Base-by-base conservation (phyloP, 2,797 vertebrate species). In the Rhynchonycteris naso region DNA sequence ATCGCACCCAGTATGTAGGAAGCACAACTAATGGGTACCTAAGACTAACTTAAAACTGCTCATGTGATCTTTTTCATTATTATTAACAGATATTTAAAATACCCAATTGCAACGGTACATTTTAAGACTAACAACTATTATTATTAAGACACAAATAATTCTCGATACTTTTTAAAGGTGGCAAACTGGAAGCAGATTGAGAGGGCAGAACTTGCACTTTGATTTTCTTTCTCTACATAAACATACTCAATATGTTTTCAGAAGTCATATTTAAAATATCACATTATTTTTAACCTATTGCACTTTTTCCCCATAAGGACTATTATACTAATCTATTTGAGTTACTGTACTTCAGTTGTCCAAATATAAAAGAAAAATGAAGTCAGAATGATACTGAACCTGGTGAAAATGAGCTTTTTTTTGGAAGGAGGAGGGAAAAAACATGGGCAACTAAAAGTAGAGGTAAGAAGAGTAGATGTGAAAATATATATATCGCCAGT, bases 341-440 rank as follows among this genome's bases (percentile, higher is more conserved):
- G n/a, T 61, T 92, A 88, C 19, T 59, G 43, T 54, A 79, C 21
- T 82, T 91, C n/a, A 86, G 47, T 71, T 95, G 93, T 97, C 63
- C 75, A 76, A 94, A 92, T 66, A 3, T 90, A 50, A 91, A 96
- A 33, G 28, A 47, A 88, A 95, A 93, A 83, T 43, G 68, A 95
- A 79, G 43, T 38, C 86, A 72, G 15, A 93, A 59, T 74, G 75
- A 83, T 35, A 94, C 4, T 87, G 43, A 84, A 11, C 24, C 85
- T 87, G 52, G 63, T 56, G 63, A n/a, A 88, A 81, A 83, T 6
- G n/a, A 84, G 30, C 28, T 15, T 56, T 52, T 78, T 54, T 9
- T 63, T 38, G 47, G 26, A 35, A 66, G 22, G 11, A 43, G 12
- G 35, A 12, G 1, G 65, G 33, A 58, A 13, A 50, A 11, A 69